Conservation (phyloP, 2,113 vertebrate species). For the Oplegnathus fasciatus region DNA sequence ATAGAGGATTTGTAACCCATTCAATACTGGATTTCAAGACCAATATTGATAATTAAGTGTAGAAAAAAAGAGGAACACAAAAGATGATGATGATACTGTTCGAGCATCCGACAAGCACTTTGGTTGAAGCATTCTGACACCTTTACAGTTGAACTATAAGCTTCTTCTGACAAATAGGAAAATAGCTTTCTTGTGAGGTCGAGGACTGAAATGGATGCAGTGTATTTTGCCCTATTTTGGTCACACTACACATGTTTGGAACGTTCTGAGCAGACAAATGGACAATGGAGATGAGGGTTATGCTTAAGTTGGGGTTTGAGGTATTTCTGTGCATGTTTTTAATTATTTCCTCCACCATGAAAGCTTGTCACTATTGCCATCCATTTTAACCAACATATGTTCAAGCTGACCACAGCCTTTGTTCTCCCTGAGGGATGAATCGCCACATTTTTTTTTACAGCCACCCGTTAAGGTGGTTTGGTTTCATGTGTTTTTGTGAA, state of each 20-base stretch:
- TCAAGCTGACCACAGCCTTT: background rate
- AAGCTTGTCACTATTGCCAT: background rate
- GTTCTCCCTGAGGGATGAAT: background rate
- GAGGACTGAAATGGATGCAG: background rate
- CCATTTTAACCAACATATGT: background rate
- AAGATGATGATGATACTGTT: background rate
- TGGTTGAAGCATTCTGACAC: background rate
- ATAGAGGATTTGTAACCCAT: too few relatives aligned
- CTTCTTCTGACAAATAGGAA: background rate
- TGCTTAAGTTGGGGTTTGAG: background rate
- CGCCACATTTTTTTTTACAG: background rate
- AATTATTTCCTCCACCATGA: background rate
- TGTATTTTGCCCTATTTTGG: background rate
- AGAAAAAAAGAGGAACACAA: too few relatives aligned
- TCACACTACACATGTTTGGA: background rate
- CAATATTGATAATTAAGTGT: background rate
- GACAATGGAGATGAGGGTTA: background rate
- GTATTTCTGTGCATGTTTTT: background rate
- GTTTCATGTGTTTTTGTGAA: slow-evolving; percentile 1
- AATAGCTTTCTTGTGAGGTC: background rate
- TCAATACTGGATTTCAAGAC: background rate
- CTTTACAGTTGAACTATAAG: background rate
- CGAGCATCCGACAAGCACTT: background rate
- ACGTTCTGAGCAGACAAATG: background rate
- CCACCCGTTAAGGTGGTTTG: background rate